Percentiles rank a stretch among this genome's conserved stretches.
Evolutionary conservation across 2,113 vertebrate species (phyloP).

Genomic region (Numenius arquata): DNA sequence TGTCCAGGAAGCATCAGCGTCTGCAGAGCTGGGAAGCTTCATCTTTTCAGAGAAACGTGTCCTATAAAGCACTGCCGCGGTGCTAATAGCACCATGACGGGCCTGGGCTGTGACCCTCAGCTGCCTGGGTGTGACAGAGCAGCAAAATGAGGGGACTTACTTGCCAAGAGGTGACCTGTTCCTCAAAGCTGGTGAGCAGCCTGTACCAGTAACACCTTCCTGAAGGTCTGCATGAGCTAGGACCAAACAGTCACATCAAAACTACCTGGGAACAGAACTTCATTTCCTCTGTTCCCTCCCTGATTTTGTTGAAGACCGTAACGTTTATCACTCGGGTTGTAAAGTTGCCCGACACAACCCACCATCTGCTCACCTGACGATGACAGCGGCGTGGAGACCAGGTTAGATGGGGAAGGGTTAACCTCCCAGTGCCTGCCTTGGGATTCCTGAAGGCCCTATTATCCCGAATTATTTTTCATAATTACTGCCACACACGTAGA

Average conservation of each 20-base stretch:
- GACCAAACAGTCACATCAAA: neutral
- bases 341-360: neutral
- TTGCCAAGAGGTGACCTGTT: neutral
- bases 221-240: neutral
- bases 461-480: conserved; percentile 74
- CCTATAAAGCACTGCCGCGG: neutral
- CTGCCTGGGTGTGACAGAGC: neutral
- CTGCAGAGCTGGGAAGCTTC: neutral
- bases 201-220: neutral
- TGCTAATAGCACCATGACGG: rapidly evolving
- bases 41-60: neutral
- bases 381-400: neutral
- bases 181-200: neutral
- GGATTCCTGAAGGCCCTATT: conserved; percentile 73
- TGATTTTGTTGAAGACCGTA: neutral
- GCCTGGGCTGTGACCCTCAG: rapidly evolving
- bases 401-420: conserved; percentile 62
- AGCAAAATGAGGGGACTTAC: neutral
- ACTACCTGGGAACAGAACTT: neutral
- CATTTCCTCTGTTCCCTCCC: neutral
- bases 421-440: conserved; percentile 52
- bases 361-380: conserved; percentile 29
- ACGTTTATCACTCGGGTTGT: neutral
- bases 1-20: neutral
- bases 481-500: conserved; percentile 79